Evolutionary conservation across 1,140 invertebrate species (phyloP), one percentile per base, ranked within the genome.

Genomic region (Hetaerina americana): DNA sequence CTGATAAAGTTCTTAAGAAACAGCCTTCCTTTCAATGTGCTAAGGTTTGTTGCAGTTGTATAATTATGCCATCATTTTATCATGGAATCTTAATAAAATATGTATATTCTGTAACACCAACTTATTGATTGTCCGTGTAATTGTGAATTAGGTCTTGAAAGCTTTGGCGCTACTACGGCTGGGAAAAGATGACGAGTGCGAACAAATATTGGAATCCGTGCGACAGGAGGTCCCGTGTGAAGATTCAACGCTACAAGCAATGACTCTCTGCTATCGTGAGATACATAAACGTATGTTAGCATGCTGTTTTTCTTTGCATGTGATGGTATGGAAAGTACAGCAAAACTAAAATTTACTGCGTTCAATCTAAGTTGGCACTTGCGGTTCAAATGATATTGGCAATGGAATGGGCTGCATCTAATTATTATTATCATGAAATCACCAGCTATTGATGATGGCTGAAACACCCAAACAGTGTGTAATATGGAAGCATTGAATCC

Each of bases 221-320:
- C 87, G 90, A 31, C 82, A 86, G 0, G 91, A 95, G 77, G 86
- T 89, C 72, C 95, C 95, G 5, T 88, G 87, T 68, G 95, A 98
- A 80, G 96, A 98, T 77, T 87, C 90, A 15, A 97, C 95, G 10
- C 83, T 99, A 26, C 95, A 98, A 82, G 95, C 95, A n/a, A 93
- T 99, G 87, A 92, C 93, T 26, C 93, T 98, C 75, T 96, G 94
- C 78, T 98, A 95, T 78, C 85, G 92, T 75, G 97, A 98, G 84
- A 88, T 92, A 76, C 90, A 95, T 76, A 89, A 93, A 84, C 86
- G 94, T 96, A 85, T 85, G 88, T 81, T 25, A 1, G 68, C 5
- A n/a, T n/a, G n/a, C n/a, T 69, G n/a, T n/a, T n/a, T n/a, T n/a
- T n/a, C n/a, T n/a, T n/a, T n/a, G n/a, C n/a, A n/a, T n/a, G n/a